Percentiles rank a stretch among this genome's conserved stretches.
Conservation (phyloP, 2,797 vertebrate genomes). For the Chelon labrosus region DNA sequence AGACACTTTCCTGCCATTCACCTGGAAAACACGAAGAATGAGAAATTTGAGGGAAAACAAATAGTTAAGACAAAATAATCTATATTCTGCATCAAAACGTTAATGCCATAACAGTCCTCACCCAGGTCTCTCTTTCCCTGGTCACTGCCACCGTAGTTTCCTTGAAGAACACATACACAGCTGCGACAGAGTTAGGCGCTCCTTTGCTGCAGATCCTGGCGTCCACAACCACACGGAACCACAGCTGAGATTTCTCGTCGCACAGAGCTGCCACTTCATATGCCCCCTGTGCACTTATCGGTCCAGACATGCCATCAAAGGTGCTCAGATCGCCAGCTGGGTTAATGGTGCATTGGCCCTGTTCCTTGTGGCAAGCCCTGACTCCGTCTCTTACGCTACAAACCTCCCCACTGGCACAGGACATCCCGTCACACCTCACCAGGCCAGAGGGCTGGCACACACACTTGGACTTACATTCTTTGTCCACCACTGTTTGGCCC, state of each 20-base stretch:
- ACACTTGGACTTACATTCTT: conserved; percentile 79
- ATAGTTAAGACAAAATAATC: not conserved
- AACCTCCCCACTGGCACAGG: conserved; percentile 62
- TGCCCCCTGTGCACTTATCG: conserved; percentile 58
- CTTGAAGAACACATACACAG: conserved; percentile 77
- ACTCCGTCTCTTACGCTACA: conserved; percentile 75
- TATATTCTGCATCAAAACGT: not conserved
- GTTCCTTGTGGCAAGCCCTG: conserved; percentile 73
- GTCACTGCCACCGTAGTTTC: conserved; percentile 77
- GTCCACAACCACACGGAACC: conserved; percentile 86
- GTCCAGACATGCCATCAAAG: conserved; percentile 80
- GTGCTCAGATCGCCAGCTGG: conserved; percentile 67
- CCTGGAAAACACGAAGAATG: conserved; percentile 57
- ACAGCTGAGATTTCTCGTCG: conserved; percentile 43
- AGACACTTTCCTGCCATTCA: conserved; percentile 79
- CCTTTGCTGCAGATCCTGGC: conserved; percentile 67
- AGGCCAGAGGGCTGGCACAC: conserved; percentile 73
- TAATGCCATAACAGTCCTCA: conserved; percentile 66
- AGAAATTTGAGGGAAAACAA: not conserved
- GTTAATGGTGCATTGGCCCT: conserved; percentile 74
- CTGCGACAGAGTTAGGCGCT: conserved; percentile 5
- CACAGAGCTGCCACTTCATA: conserved; percentile 82
- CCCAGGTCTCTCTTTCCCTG: conserved; percentile 78
- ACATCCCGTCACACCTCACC: conserved; percentile 71
- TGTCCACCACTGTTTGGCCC: conserved; percentile 72